Evolutionary conservation across 2,113 vertebrate species (phyloP), one percentile per base, ranked within the genome.

Genomic region (Nothobranchius furzeri): DNA sequence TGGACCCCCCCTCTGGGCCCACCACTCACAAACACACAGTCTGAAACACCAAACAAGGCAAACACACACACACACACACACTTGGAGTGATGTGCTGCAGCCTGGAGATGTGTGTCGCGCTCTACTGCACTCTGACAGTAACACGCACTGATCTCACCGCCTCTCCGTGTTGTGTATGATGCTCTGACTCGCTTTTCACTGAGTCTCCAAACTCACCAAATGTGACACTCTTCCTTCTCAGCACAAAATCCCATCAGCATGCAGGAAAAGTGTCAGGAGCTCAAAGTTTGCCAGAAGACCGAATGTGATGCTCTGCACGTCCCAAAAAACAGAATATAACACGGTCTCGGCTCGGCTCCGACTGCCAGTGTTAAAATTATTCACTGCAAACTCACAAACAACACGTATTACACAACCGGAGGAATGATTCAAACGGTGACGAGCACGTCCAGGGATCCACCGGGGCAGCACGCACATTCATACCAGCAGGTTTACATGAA

Each of bases 41-140:
- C 45, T 3, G 4, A 70, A 25, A 20, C 65, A 52, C 24, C 7
- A 4, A 54, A 9, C 8, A 9, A n/a, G 0, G 14, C 49, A 71
- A 13, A 20, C 20, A 20, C 20, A 30, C 36, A 47, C 42, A 67
- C 45, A 65, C 2, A 7, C 13, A 50, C 30, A 14, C 46, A 12
- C 51, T 51, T 15, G 67, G 69, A 74, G 82, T 68, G 79, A 79
- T 83, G 75, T 54, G 64, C 50, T 75, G 68, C 68, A 68, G 60
- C 85, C 83, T 78, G 76, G 70, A 85, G 84, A 81, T 70, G 85
- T 60, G 71, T 59, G 83, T 73, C 45, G 8, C 46, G 67, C 80
- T 80, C 60, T n/a, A 6, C 54, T 85, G 81, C 77, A 85, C 74
- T 76, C 53, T 88, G 88, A 89, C 81, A 80, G 60, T 86, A 84